Base-by-base conservation (phyloP, 2,888 invertebrate genomes). In the Phengaris arion region DNA sequence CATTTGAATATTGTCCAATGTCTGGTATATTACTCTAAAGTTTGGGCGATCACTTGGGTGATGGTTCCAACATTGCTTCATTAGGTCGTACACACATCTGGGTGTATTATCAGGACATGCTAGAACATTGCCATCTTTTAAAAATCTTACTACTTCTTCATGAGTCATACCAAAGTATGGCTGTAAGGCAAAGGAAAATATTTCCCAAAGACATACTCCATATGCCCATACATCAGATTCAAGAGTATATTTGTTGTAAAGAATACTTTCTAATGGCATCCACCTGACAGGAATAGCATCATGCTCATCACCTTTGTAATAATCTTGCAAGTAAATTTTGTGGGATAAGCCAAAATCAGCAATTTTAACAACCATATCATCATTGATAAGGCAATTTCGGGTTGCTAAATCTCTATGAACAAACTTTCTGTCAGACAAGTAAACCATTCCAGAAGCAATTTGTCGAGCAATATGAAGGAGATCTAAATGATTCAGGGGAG, bases 191-290 rank as follows among this genome's bases (percentile, higher is more conserved):
- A 98, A 99, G 72, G 98, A 97, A 89, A 98, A 99, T 85, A 99
- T 98, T 92, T 99, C 99, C 99, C 99, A 99, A 68, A 99, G 94
- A 84, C 98, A 97, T 22, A 99, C 98, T 74, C 98, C 99, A 92
- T 97, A 99, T 13, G 99, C 98, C 99, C 99, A 99, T 1, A 99
- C 98, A 91, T 99, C 99, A 12, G 98, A 98, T 88, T 99, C 98
- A 78, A 98, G 95, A 13, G 99, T 98, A 89, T 98, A 99, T 88
- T 98, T 98, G 90, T 98, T 99, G 87, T 98, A 98, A 75, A 99
- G 94, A 87, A 99, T 98, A 89, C 98, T 98, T 89, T 99, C 99
- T 78, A 98, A 94, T 45, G 99, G 99, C 98, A 99, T 99, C 99
- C 99, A 99, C 86, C 99, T 95, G 46, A 99, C 98, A 55, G 99